Base-by-base conservation (phyloP, 2,888 invertebrate genomes). In the Leuctra nigra region DNA sequence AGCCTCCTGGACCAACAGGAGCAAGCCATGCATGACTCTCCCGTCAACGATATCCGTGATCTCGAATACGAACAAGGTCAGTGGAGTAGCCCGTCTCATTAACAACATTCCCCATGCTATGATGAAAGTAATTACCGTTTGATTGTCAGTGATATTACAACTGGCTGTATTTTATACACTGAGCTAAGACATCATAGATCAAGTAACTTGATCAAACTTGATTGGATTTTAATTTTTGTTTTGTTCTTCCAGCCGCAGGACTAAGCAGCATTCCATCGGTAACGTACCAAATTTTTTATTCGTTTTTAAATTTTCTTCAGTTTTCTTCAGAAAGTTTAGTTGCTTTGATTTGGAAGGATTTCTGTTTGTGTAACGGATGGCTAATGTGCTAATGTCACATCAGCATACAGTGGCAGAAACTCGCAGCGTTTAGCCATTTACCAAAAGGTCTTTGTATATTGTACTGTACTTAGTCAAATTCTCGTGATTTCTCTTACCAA, bases 1-100 rank as follows among this genome's bases (percentile, higher is more conserved):
- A 73, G 69, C 58, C 74, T 87, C 73, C 71, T 87, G 58, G 86
- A 87, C 65, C 83, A 85, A 64, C 83, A 84, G 69, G 86, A 87
- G 66, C 80, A 82, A 66, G 78, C 76, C 67, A 76, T 77, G 72
- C 75, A 75, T 14, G 61, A 61, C 24, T 58, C 61, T 14, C 59
- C 59, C 35, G 50, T 16, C 22, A 56, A 58, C 23, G 60, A 61
- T 38, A 52, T 53, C n/a, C 33, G 55, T 46, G 18, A 46, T 48
- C 29, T 33, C 55, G 33, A 58, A 55, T 56, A 58, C 54, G 50
- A 58, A 55, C 54, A 35, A 57, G 39, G 60, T 57, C 7, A 39
- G 39, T 16, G 39, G 3, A 13, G 13, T 13, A 36, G 4, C 14
- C 36, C 11, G 14, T 36, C 6, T 36, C 2, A 4, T 14, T 14